Conservation (phyloP, 2,888 invertebrate species). For the Netelia fuscicornis region DNA sequence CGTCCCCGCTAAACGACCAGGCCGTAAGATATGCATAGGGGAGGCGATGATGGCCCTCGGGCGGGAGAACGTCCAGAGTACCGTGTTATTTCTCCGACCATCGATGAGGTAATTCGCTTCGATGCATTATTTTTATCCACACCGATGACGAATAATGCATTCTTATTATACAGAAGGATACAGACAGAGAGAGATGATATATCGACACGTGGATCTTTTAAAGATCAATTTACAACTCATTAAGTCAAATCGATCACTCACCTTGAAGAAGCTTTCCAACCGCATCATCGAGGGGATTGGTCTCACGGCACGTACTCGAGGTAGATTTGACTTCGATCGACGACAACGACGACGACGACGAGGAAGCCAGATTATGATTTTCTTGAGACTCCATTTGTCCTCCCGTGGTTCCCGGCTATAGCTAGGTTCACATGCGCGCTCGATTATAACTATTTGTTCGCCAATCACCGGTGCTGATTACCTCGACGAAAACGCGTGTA, state of each 20-base stretch:
- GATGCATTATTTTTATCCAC: too few species aligned
- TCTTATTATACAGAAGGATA: too few species aligned
- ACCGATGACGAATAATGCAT: too few species aligned
- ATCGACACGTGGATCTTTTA: too few species aligned
- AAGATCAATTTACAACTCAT: background rate
- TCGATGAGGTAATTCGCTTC: too few species aligned
- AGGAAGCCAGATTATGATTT: constrained; percentile 39
- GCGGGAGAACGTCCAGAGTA: background rate
- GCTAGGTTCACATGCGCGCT: background rate
- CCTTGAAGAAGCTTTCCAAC: constrained; percentile 83
- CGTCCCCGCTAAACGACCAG: constrained; percentile 78
- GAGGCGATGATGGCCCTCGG: constrained; percentile 27
- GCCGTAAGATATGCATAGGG: constrained; percentile 55
- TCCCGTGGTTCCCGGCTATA: background rate
- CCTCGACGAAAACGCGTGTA: background rate
- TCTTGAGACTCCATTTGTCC: constrained; percentile 69
- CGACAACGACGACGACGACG: background rate
- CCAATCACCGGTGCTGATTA: background rate
- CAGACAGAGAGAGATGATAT: too few species aligned
- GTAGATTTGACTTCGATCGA: constrained; percentile 65
- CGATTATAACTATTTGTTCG: background rate
- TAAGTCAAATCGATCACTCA: constrained; percentile 55
- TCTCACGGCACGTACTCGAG: constrained; percentile 74
- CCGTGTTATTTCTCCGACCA: too few species aligned
- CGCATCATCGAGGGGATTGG: constrained; percentile 80